Evolutionary conservation across 2,888 invertebrate species (phyloP), one percentile per base, ranked within the genome.

Genomic region (Acrobasis consociella): DNA sequence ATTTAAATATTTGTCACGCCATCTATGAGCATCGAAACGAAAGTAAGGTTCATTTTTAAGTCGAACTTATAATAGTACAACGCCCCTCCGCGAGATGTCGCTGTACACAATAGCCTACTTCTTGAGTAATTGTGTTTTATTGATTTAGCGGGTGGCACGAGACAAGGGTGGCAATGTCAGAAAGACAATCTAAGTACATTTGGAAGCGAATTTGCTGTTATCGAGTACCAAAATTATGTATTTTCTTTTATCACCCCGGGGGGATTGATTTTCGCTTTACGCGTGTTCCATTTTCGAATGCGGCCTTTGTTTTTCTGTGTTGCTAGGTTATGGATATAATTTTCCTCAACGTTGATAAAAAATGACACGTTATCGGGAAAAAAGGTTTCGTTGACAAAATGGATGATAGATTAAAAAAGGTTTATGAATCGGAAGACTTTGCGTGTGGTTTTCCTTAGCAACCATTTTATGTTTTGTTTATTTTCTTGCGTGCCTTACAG

Each of bases 51-150:
- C 59, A 46, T 61, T 46, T 22, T 53, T 10, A 51, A 62, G 51
- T 49, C 15, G 17, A 49, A 9, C 16, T 1, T 42, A 37, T 62
- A 15, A 60, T 69, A 73, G 72, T 80, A 68, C 73, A 22, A 17
- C 49, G 11, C 7, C 42, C 16, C 64, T 38, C 71, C 72, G 66
- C 58, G 72, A 81, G 81, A 74, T 74, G 68, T 69, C 74, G 70
- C 64, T 58, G 22, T 17, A 53, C 8, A 64, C 68, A 68, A 68
- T 58, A 50, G 49, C 46, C 17, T 11, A 22, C 50, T 60, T 50
- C 62, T 53, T 46, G 52, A 62, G 59, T 64, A 65, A 69, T 70
- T 60, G 42, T 68, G 64, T 64, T 62, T 67, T 75, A 77, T 77
- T 70, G 71, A 69, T 72, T 69, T 52, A 9, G 50, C 55, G 17